Evolutionary conservation across 2,113 vertebrate genomes (phyloP).

Genomic region (Peucedramus taeniatus): DNA sequence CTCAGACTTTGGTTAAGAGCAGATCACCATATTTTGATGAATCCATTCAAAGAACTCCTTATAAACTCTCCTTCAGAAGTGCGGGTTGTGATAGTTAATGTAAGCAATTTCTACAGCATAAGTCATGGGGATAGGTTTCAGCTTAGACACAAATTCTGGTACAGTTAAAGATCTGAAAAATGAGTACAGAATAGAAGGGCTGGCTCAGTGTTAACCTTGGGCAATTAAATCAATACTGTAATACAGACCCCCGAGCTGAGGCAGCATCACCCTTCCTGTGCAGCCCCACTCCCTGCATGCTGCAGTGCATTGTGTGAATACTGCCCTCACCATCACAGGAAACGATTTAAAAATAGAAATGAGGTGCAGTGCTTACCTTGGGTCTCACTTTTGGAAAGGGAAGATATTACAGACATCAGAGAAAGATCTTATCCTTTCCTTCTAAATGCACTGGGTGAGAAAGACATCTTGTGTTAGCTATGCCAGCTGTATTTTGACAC

Average conservation of each 20-base stretch:
- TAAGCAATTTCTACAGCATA: neutral
- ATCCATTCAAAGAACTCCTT: neutral
- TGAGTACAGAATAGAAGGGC: neutral
- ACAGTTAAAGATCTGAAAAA: constrained; percentile 40
- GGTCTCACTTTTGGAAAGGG: neutral
- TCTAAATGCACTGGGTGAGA: neutral
- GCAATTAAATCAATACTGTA: constrained; percentile 42
- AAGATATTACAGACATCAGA: neutral
- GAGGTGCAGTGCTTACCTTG: neutral
- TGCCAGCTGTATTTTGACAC: neutral
- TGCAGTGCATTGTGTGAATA: neutral
- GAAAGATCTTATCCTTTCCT: neutral
- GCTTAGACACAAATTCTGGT: neutral
- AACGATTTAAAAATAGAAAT: neutral
- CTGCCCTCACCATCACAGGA: neutral
- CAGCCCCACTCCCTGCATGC: neutral
- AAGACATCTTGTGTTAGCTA: neutral
- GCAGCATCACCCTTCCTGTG: neutral
- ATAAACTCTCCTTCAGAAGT: neutral
- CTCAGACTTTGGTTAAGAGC: neutral
- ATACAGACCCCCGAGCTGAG: constrained; percentile 7
- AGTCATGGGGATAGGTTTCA: neutral
- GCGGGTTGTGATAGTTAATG: neutral
- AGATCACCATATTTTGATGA: neutral
- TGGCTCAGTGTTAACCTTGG: constrained; percentile 43